Conservation (phyloP, 2,797 vertebrate genomes). For the Macroramphosus scolopax region DNA sequence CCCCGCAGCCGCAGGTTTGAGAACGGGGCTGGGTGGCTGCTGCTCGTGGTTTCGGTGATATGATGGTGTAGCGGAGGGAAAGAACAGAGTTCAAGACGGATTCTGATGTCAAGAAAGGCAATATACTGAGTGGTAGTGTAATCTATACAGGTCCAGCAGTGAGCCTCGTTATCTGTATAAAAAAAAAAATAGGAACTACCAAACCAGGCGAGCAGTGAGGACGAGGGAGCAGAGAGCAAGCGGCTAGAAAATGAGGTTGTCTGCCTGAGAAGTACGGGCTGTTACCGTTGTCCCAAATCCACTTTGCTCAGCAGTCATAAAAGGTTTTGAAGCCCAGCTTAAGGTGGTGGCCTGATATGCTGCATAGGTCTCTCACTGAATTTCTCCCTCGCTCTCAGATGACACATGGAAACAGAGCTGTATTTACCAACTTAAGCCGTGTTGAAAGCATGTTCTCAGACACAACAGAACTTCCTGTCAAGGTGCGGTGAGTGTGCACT, state of each 20-base stretch:
- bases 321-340: constrained; percentile 56
- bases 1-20: no score
- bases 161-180: constrained; percentile 40
- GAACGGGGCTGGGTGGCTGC: no score
- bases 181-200: constrained; percentile 51
- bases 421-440: no score
- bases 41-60: no score
- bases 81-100: constrained; percentile 26
- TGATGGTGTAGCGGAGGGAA: no score
- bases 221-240: constrained; percentile 37
- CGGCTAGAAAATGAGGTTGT: constrained; percentile 71
- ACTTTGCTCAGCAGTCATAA: constrained; percentile 69
- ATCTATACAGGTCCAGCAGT: constrained; percentile 48
- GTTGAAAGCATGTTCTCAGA: no score
- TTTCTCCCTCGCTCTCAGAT: no score
- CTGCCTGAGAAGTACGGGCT: constrained; percentile 70
- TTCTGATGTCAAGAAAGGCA: constrained; percentile 49
- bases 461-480: no score
- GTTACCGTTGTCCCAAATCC: constrained; percentile 67
- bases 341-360: constrained; percentile 39
- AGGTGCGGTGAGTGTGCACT: not conserved
- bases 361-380: no score
- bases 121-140: constrained; percentile 46
- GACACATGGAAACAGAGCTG: no score
- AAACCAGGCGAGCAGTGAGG: constrained; percentile 22